Conservation (phyloP, 2,113 vertebrate genomes). For the Petromus typicus region DNA sequence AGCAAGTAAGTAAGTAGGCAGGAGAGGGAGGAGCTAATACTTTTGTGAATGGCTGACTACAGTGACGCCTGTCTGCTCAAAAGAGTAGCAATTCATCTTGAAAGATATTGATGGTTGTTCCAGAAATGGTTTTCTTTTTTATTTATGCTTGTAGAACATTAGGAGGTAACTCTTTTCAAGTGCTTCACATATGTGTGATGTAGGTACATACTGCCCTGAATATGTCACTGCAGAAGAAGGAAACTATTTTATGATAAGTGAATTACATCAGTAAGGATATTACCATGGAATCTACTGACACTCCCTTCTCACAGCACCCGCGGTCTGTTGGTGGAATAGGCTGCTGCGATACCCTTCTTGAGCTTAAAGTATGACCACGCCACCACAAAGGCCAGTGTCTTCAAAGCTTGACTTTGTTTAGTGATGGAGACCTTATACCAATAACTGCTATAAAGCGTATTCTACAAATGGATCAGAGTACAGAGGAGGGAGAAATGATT, state of each 20-base stretch:
- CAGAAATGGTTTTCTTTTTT: background rate
- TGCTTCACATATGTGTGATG: background rate
- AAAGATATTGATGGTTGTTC: background rate
- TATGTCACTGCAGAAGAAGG: background rate
- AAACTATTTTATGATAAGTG: background rate
- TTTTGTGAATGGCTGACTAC: background rate
- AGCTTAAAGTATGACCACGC: too few relatives aligned
- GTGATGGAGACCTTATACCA: background rate
- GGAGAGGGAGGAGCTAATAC: background rate
- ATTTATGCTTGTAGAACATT: background rate
- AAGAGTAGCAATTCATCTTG: background rate
- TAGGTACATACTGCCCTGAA: background rate
- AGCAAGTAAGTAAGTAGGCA: background rate
- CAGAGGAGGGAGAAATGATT: background rate
- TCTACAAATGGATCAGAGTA: background rate
- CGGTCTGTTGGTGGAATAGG: too few relatives aligned
- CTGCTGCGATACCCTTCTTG: background rate
- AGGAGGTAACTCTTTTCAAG: background rate
- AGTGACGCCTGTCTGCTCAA: background rate
- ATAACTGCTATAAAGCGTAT: fast-evolving
- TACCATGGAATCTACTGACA: background rate
- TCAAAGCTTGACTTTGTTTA: background rate
- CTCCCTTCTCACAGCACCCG: too few relatives aligned
- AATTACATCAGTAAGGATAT: background rate
- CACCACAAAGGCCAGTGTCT: background rate